Base-by-base conservation (phyloP, 1,140 invertebrate species). In the Pseudomyrmex sp. region DNA sequence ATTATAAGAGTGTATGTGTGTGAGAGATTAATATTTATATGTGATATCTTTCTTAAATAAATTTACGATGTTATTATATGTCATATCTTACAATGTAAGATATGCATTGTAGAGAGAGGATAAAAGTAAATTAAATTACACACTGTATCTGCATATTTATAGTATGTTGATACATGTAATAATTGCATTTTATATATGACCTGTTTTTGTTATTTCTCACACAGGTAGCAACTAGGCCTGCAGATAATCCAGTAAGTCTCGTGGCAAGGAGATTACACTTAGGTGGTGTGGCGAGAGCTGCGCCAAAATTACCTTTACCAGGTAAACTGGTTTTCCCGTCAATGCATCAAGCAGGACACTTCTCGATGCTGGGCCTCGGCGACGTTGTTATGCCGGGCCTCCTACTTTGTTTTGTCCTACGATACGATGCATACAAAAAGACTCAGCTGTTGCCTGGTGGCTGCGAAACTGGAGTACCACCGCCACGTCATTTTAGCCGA, bases 371-470 rank as follows among this genome's bases (percentile, higher is more conserved):
- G 48, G 98, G 98, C 85, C 95, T 99, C 12, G 98, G 98, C 48
- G 98, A 99, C 94, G 98, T 99, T 85, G 98, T 99, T 18, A 99
- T 99, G 98, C 98, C 99, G n/a, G 99, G 99, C 4, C 94, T 99
- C 23, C 92, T 99, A 85, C 95, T 99, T 82, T 99, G 99, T 95
- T 99, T 99, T 94, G 98, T 99, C 61, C 93, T 99, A 82, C 96
- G 97, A 20, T 99, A 99, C 93, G 99, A 99, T 95, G 98, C 98
- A 10, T 99, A 99, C 94, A 99, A 99, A 94, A 99, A 98, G 93
- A 96, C 97, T 54, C 97, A 97, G 91, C 92, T 96, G n/a, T 94
- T 96, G 46, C 95, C 95, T 69, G 95, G 95, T 59, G 96, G 95
- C 50, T 96, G 96, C 84, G 97, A 98, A 91, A 96, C 97, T 80